Conservation (phyloP, 1,140 invertebrate genomes). For the Sminthurinus signatus region DNA sequence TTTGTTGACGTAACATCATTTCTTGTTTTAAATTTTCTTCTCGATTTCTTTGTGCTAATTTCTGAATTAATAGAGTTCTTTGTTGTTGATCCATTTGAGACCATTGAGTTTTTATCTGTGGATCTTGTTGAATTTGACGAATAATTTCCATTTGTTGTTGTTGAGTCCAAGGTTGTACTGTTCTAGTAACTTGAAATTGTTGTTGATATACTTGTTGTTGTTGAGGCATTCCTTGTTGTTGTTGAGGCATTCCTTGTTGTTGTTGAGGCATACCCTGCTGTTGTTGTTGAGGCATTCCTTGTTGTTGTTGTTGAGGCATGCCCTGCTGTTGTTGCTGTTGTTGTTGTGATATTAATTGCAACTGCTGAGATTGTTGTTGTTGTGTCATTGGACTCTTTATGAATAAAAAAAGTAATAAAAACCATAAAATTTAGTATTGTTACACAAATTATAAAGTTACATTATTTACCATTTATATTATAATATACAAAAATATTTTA, state of each 20-base stretch:
- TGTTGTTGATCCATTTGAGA: slow-evolving; percentile 35
- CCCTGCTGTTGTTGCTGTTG: neutral
- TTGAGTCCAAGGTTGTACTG: slow-evolving; percentile 20
- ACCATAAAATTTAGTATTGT: too few relatives aligned
- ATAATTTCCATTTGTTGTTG: slow-evolving; percentile 37
- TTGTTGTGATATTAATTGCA: slow-evolving; percentile 3
- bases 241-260: neutral
- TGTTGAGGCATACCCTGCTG: neutral
- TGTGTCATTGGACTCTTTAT: neutral
- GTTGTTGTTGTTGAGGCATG: neutral
- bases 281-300: neutral
- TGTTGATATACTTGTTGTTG: slow-evolving; percentile 14
- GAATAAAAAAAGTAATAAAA: too few relatives aligned
- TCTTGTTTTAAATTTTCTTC: slow-evolving; percentile 30
- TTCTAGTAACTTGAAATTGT: slow-evolving; percentile 5
- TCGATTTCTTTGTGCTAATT: slow-evolving; percentile 35
- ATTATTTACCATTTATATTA: too few relatives aligned
- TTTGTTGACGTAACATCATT: slow-evolving; percentile 34
- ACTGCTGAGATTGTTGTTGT: slow-evolving; percentile 13
- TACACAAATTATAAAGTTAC: too few relatives aligned
- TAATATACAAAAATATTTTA: too few relatives aligned
- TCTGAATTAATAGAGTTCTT: slow-evolving; percentile 31
- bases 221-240: slow-evolving; percentile 13
- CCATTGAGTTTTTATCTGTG: slow-evolving; percentile 35
- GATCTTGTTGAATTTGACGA: slow-evolving; percentile 35